Conservation (phyloP, 2,113 vertebrate genomes). For the Solea solea region DNA sequence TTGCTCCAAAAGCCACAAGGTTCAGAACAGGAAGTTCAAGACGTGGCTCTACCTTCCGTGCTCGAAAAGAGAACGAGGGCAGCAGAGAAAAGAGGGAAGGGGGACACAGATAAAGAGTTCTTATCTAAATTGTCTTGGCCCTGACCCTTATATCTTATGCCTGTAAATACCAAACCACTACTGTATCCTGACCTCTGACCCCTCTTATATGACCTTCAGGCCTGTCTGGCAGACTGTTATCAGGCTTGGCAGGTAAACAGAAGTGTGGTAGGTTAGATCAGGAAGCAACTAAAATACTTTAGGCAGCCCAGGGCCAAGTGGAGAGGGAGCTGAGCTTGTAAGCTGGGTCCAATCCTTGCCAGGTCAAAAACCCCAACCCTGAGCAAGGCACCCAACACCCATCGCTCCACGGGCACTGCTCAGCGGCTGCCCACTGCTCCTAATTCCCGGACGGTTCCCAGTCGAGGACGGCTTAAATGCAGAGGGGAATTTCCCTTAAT, state of each 20-base stretch:
- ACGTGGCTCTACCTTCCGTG: constrained; percentile 39
- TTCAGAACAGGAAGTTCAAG: constrained; percentile 47
- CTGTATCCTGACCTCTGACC: constrained; percentile 59
- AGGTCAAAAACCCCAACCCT: too few relatives aligned
- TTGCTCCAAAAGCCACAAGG: constrained; percentile 3
- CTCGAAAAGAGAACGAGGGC: constrained; percentile 45
- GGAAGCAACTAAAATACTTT: background rate
- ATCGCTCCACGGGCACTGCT: too few relatives aligned
- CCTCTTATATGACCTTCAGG: constrained; percentile 41
- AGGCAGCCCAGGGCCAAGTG: too few relatives aligned
- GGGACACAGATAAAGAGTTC: constrained; percentile 62
- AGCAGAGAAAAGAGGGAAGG: constrained; percentile 61
- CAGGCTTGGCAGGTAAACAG: constrained; percentile 38
- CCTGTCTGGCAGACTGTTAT: constrained; percentile 27
- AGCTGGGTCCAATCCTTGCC: too few relatives aligned
- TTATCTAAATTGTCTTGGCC: constrained; percentile 81
- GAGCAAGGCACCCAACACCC: too few relatives aligned
- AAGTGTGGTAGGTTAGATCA: constrained; percentile 17
- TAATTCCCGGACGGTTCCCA: too few relatives aligned
- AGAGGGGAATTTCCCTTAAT: too few relatives aligned
- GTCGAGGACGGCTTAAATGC: too few relatives aligned
- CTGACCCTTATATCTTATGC: constrained; percentile 67
- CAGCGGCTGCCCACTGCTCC: too few relatives aligned
- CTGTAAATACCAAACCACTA: constrained; percentile 66
- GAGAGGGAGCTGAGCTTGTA: too few relatives aligned